Evolutionary conservation across 2,888 invertebrate species (phyloP), one percentile per base, ranked within the genome.

Genomic region (Melieria crassipennis): DNA sequence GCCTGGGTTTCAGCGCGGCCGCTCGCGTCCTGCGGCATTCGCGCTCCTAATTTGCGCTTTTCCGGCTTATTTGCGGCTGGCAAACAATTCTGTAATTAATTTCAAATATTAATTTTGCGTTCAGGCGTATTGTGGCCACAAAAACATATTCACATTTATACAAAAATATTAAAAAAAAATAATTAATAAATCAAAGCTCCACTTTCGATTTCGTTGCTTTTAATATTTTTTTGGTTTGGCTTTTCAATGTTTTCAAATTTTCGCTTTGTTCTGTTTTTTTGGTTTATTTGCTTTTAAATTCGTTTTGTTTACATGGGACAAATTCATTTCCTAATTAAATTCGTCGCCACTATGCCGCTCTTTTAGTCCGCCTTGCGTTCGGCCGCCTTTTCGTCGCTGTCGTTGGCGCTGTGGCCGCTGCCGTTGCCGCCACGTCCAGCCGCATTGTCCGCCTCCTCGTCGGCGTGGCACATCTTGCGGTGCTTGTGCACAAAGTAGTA

Each of bases 401-500:
- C 42, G 7, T 30, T 72, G 74, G 5, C 69, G 58, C 48, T 73
- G 60, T 69, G 68, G 69, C 52, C 65, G 13, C 7, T 60, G 63
- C 50, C 65, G 10, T 5, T 73, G n/a, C 16, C 66, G 9, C 65
- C 69, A 0, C 68, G 55, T 2, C 30, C 70, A 48, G 65, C 71
- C 10, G 61, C 69, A 3, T 61, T 65, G 13, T 52, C 69, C 42
- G 69, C 63, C 46, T 86, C 86, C 69, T 87, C 87, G 67, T 86
- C 86, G 30, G 92, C 91, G 83, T 96, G 96, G 82, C 95, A 95
- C 80, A 93, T 87, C 87, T 95, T 95, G 67, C 95, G 89, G 84
- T 96, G 96, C 83, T 96, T 96, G 85, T 96, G 96, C 43, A 96
- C 96, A 88, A 96, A 96, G 87, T 96, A 96, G 84, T 96, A 96